These are phyloP conservation scores for Cyprinus carpio DNA, from an alignment of 2,113 vertebrate species.

Conservation along the genomic window DNA sequence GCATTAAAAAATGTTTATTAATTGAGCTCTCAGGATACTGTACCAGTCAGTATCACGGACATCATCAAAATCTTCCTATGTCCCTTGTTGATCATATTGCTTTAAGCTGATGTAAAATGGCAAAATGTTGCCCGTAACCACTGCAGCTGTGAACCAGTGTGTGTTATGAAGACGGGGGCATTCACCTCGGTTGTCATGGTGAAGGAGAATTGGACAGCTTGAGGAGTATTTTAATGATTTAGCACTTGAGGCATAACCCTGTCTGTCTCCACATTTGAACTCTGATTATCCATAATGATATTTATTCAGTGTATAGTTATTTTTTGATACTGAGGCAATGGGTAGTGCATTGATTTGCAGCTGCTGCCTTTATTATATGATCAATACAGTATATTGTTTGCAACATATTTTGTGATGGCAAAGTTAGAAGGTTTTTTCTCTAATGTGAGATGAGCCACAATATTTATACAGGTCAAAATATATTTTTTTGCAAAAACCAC, in stretches of 20 bases:
- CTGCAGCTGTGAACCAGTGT: constrained; percentile 33
- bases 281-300: constrained; percentile 24
- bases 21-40: constrained; percentile 11
- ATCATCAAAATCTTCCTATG: constrained; percentile 19
- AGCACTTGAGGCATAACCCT: constrained; percentile 32
- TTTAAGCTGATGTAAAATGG: constrained; percentile 19
- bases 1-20: background rate
- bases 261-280: constrained; percentile 17
- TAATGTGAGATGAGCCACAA: background rate
- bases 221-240: constrained; percentile 53
- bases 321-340: background rate
- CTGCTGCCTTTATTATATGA: background rate
- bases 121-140: constrained; percentile 7
- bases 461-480: background rate
- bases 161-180: background rate
- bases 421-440: background rate
- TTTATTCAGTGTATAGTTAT: background rate
- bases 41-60: background rate
- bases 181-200: constrained; percentile 59
- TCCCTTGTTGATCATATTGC: constrained; percentile 23
- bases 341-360: background rate
- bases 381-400: background rate
- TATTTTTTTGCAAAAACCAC: background rate
- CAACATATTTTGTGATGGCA: background rate
- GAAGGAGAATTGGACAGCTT: constrained; percentile 46